Percentiles rank a stretch among this genome's conserved stretches.
Conservation (phyloP, 2,888 invertebrate genomes). For the Deroplatys truncata region DNA sequence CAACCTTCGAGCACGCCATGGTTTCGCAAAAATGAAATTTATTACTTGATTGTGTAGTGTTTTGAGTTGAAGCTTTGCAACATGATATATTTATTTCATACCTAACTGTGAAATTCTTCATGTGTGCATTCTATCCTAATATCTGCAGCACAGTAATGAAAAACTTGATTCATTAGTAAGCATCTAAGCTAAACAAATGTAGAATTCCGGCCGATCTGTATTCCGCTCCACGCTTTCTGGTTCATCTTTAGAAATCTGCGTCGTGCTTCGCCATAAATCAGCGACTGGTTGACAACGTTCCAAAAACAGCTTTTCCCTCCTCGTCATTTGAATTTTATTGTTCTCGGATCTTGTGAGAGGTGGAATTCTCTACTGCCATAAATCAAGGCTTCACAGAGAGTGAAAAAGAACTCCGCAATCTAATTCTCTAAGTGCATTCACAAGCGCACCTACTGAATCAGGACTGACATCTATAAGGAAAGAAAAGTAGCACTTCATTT, state of each 20-base stretch:
- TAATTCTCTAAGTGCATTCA: not conserved
- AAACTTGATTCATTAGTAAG: not conserved
- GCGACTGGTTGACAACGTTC: not conserved
- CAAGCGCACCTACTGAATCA: not conserved
- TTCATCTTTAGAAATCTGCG: not conserved
- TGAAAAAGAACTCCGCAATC: not conserved
- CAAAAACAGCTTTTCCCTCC: not conserved
- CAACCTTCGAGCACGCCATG: no score
- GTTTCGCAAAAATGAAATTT: no score
- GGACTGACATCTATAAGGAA: no score
- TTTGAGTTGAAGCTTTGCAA: no score
- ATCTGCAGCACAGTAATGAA: no score
- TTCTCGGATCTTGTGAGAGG: not conserved
- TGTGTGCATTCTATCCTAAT: no score
- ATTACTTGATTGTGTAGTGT: no score
- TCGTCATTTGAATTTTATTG: not conserved
- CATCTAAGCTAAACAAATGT: not conserved
- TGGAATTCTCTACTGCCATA: not conserved
- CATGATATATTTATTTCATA: no score
- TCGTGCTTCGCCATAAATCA: not conserved
- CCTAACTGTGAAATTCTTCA: no score
- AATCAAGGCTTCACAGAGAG: not conserved
- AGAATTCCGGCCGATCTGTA: not conserved
- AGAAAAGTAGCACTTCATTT: no score
- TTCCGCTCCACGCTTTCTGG: not conserved